A percentile compares a stretch with the other conserved stretches of the same genome.
Evolutionary conservation across 2,113 vertebrate genomes (phyloP).

Genomic region (Mungos mungo): DNA sequence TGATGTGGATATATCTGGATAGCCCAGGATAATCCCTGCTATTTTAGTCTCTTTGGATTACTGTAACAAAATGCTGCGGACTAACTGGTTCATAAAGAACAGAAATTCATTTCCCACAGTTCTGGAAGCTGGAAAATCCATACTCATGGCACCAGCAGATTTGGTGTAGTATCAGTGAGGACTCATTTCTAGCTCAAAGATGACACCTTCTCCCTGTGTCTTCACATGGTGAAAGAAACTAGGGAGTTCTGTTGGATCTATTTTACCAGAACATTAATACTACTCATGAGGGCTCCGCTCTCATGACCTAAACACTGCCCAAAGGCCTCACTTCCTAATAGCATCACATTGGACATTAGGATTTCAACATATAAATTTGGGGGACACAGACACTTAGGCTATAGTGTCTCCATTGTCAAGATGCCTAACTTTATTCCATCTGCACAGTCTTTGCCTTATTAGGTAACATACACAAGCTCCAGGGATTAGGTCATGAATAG

Average conservation of each 20-base stretch:
- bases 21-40: not conserved
- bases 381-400: not conserved
- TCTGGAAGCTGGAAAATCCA: not conserved
- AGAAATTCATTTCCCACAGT: not conserved
- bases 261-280: not conserved
- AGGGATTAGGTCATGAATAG: not conserved
- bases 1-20: not conserved
- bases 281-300: not conserved
- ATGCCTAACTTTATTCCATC: not conserved
- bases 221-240: not conserved
- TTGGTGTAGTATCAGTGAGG: not conserved
- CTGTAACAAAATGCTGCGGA: not conserved
- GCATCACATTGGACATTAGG: not conserved
- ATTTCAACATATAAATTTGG: not conserved
- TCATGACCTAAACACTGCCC: not conserved
- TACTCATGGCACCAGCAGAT: too few species aligned
- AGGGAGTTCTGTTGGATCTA: not conserved
- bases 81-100: not conserved
- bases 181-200: not conserved
- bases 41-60: not conserved
- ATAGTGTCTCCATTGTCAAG: not conserved
- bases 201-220: not conserved
- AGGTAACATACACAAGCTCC: not conserved
- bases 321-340: not conserved
- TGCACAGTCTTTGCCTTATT: not conserved